Evolutionary conservation across 2,888 invertebrate species (phyloP), one percentile per base, ranked within the genome.

Genomic region (Euzophera pinguis): DNA sequence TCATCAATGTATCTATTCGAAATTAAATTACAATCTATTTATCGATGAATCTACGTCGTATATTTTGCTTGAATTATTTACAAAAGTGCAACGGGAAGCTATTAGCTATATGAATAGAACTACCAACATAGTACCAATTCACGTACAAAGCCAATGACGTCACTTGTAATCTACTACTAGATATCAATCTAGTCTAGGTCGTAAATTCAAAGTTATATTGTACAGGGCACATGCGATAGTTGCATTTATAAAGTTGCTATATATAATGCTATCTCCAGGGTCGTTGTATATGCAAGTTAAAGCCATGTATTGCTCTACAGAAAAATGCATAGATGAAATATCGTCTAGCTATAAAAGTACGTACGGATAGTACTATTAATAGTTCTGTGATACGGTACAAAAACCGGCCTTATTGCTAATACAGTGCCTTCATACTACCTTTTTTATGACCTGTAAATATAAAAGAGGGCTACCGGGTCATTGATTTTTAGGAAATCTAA

Each of bases 1-100:
- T 12, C 12, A 37, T 5, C n/a, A 50, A n/a, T 43, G 12, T 29
- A n/a, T n/a, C n/a, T n/a, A n/a, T 43, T 43, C 27, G 29, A 13
- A 29, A 43, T 42, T 27, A 38, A 10, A 45, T 32, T 34, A n/a
- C n/a, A n/a, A n/a, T n/a, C 4, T 10, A 13, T 45, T 14, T 14
- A 16, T 38, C 39, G 47, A 41, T 10, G 5, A 37, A 14, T 16
- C 32, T 45, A 32, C 42, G 27, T 22, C 29, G 45, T 14, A 27
- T n/a, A n/a, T 3, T 43, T 43, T 17, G 27, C 27, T 12, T 32
- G 9, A 34, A 32, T 14, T 32, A 16, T 32, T 34, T 3, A 45
- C 45, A 45, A 43, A 43, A 45, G 14, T 45, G 45, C 45, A 45
- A 27, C 16, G 13, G 45, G 32, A 45, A 45, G 45, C 32, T 45